These are phyloP conservation scores for Drosophila kohkoa DNA, from an alignment of 1,140 invertebrate species.

Conservation along the genomic window DNA sequence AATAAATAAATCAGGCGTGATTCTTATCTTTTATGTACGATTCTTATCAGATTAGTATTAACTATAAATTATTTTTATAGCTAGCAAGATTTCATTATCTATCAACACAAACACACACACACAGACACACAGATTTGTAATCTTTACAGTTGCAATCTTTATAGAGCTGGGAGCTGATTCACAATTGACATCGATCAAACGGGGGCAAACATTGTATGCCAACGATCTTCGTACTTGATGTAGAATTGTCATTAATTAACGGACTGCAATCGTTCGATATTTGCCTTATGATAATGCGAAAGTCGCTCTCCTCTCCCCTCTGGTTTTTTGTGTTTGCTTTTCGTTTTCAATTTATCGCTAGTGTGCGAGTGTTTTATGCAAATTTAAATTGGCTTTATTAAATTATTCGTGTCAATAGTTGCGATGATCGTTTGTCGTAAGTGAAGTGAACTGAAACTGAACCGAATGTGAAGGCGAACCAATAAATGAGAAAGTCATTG, in stretches of 20 bases:
- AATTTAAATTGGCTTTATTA: conserved; percentile 52
- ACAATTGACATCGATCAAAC: conserved; percentile 75
- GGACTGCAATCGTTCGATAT: conserved; percentile 66
- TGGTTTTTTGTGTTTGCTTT: not conserved
- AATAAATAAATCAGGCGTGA: not conserved
- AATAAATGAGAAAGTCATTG: conserved; percentile 45
- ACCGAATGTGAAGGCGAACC: conserved; percentile 30
- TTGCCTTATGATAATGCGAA: conserved; percentile 62
- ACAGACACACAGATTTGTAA: not conserved
- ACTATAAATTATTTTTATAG: conserved; percentile 12
- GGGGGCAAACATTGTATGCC: conserved; percentile 37
- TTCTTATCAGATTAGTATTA: not conserved
- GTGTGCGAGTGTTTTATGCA: conserved; percentile 26
- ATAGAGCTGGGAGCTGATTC: conserved; percentile 43
- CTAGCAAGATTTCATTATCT: conserved; percentile 9
- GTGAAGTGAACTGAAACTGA: conserved; percentile 23
- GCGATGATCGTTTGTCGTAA: conserved; percentile 28
- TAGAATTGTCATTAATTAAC: conserved; percentile 70
- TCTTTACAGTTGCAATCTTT: conserved; percentile 11
- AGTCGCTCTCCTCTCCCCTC: not conserved
- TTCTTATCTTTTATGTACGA: conserved; percentile 7
- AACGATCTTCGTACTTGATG: conserved; percentile 61
- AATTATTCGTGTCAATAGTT: conserved; percentile 54
- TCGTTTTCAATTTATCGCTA: not conserved
- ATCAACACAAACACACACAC: not conserved